Evolutionary conservation across 2,888 invertebrate genomes (phyloP).

Genomic region (Drosophila meridiana): DNA sequence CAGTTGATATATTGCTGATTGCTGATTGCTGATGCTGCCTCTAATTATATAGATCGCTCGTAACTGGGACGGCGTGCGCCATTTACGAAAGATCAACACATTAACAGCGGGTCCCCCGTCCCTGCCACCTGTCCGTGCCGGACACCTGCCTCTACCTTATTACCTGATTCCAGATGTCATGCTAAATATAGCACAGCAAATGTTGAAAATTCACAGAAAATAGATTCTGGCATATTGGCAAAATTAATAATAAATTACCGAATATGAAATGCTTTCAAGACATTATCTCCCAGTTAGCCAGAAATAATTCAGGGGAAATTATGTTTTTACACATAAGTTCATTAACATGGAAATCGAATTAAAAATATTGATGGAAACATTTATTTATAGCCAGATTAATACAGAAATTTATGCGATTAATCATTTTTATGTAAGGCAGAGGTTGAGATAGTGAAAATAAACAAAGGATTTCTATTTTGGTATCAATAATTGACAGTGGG

Average conservation of each 20-base stretch:
- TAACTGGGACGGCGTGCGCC: conserved; percentile 47
- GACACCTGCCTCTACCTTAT: neutral
- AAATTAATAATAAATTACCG: conserved; percentile 58
- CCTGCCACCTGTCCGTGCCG: neutral
- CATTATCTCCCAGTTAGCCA: conserved; percentile 6
- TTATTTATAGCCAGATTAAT: conserved; percentile 30
- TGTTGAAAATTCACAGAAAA: conserved; percentile 60
- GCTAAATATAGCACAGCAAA: conserved; percentile 56
- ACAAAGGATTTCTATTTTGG: neutral
- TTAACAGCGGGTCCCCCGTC: conserved; percentile 26
- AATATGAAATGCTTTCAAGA: conserved; percentile 54
- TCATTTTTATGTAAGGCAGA: neutral
- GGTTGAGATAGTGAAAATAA: neutral
- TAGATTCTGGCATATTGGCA: conserved; percentile 61
- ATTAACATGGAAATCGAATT: conserved; percentile 18
- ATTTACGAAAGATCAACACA: conserved; percentile 42
- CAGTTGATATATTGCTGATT: conserved; percentile 34
- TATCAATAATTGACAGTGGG: too few relatives aligned
- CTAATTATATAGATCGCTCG: conserved; percentile 20
- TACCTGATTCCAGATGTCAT: conserved; percentile 53
- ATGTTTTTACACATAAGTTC: conserved; percentile 44
- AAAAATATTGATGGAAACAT: neutral
- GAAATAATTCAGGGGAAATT: conserved; percentile 12
- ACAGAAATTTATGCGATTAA: neutral
- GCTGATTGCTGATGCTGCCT: neutral